These are phyloP conservation scores for Emmelina monodactyla DNA, from an alignment of 2,888 invertebrate genomes.

Conservation along the genomic window DNA sequence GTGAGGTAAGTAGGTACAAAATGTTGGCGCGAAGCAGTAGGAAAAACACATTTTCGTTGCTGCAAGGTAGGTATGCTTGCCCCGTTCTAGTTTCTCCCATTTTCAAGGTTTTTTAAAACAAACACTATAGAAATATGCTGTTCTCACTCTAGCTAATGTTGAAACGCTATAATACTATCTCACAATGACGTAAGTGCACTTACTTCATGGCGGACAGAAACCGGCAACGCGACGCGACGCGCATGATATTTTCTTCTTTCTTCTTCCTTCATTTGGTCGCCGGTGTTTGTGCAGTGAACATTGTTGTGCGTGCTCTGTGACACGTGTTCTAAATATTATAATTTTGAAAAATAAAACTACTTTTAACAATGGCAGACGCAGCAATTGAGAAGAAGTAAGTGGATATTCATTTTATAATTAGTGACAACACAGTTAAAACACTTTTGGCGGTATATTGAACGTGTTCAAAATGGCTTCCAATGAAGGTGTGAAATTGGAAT, in stretches of 20 bases:
- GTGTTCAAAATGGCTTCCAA: conserved; percentile 69
- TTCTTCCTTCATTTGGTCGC: conserved; percentile 57
- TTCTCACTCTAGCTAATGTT: conserved; percentile 26
- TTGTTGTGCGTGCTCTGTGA: conserved; percentile 43
- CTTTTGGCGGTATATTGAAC: conserved; percentile 56
- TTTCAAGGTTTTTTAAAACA: conserved; percentile 46
- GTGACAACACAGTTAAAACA: conserved; percentile 15
- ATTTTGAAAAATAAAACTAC: conserved; percentile 26
- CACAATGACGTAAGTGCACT: conserved; percentile 32
- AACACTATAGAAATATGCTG: conserved; percentile 20
- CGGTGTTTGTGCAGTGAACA: conserved; percentile 59
- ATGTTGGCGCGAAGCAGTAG: conserved; percentile 15
- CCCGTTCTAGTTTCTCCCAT: conserved; percentile 17
- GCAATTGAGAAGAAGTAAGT: conserved; percentile 75
- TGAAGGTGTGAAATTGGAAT: conserved; percentile 15
- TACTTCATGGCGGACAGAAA: conserved; percentile 33
- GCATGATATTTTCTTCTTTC: conserved; percentile 45
- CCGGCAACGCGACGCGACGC: conserved; percentile 38
- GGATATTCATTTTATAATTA: background rate
- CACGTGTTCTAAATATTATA: conserved; percentile 43
- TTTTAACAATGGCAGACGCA: conserved; percentile 72
- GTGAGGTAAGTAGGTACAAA: too few species aligned
- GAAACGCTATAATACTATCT: conserved; percentile 21
- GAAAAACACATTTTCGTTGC: background rate
- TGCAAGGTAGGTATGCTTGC: conserved; percentile 33